Conservation (phyloP, 2,888 invertebrate genomes). For the Carcina quercana region DNA sequence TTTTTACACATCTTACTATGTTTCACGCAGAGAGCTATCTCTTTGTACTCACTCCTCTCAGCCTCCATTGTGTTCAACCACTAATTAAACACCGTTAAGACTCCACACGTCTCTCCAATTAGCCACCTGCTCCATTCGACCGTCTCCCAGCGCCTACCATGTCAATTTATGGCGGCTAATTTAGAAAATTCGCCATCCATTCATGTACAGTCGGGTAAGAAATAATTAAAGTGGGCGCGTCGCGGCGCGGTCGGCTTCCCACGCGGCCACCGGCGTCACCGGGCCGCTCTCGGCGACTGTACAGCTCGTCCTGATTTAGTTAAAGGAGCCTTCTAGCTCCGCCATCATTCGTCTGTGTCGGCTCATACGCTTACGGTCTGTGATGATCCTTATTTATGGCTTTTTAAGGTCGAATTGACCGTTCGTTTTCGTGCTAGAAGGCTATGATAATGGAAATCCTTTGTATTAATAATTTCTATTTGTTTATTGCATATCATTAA, state of each 20-base stretch:
- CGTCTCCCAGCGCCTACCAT: constrained; percentile 2
- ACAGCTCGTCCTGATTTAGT: constrained; percentile 35
- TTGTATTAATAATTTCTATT: too few species aligned
- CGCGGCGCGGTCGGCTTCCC: constrained; percentile 41
- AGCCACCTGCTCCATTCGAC: constrained; percentile 2
- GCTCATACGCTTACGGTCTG: too few species aligned
- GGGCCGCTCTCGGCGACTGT: constrained; percentile 23
- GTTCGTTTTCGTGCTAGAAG: too few species aligned
- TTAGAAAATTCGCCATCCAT: constrained; percentile 12
- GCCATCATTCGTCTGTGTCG: too few species aligned
- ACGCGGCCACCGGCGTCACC: constrained; percentile 29
- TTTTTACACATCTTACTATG: too few species aligned
- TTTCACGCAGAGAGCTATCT: too few species aligned
- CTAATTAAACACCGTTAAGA: background rate
- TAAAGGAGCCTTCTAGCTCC: constrained; percentile 8
- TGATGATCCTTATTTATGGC: too few species aligned
- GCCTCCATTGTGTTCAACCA: background rate
- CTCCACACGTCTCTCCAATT: constrained; percentile 4
- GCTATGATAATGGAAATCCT: too few species aligned
- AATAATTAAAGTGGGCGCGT: constrained; percentile 35
- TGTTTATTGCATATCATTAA: too few species aligned
- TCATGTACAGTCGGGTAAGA: constrained; percentile 28
- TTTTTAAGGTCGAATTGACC: too few species aligned
- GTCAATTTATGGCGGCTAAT: constrained; percentile 17
- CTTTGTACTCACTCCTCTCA: too few species aligned